phyloP scores from a whole-genome alignment of 2,797 vertebrate genomes.

The Lepilemur septentrionalis region DNA sequence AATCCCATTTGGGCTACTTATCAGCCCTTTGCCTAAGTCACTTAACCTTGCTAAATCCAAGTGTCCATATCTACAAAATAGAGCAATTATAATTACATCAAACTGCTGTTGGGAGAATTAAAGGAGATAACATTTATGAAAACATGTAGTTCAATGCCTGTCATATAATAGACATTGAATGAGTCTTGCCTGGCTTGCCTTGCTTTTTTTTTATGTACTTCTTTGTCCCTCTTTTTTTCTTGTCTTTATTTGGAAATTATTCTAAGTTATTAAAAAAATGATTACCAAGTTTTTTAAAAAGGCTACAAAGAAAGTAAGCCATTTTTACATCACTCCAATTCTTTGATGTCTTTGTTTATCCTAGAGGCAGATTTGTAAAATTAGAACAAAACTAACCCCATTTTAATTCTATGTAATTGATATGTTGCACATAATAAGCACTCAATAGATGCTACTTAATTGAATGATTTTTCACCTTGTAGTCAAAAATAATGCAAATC shows the following conservation, averaged over 20 bases:
- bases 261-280: not conserved
- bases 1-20: conserved; percentile 54
- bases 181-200: not conserved
- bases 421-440: not conserved
- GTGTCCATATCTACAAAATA: conserved; percentile 43
- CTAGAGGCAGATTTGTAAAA: not conserved
- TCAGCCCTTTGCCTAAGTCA: conserved; percentile 49
- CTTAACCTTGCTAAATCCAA: conserved; percentile 63
- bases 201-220: not conserved
- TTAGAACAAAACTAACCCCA: not conserved
- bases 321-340: not conserved
- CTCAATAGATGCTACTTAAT: conserved; percentile 41
- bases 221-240: not conserved
- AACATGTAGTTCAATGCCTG: not conserved
- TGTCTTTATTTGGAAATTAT: not conserved
- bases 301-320: not conserved
- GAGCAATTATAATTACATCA: conserved; percentile 56
- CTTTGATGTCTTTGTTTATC: not conserved
- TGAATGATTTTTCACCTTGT: not conserved
- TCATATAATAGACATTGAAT: not conserved
- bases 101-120: conserved; percentile 28
- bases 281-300: not conserved
- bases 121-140: conserved; percentile 55
- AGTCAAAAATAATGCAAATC: conserved; percentile 30
- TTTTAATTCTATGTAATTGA: not conserved